These are phyloP conservation scores for Nymphalis urticae DNA, from an alignment of 2,888 invertebrate genomes.

Conservation along the genomic window DNA sequence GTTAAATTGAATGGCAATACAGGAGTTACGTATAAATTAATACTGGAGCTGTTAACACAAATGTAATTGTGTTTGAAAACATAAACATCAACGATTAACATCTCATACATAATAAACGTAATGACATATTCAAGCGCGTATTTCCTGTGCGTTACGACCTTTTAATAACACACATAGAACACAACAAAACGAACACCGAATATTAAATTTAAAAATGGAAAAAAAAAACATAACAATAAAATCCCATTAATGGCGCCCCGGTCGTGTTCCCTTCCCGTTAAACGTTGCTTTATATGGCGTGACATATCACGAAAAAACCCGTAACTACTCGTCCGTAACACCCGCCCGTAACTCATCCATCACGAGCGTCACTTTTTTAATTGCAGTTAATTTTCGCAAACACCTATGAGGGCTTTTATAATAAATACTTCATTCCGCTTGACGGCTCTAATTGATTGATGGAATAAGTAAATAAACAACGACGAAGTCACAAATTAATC, in stretches of 20 bases:
- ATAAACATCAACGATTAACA: conserved; percentile 3
- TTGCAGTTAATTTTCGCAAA: conserved; percentile 40
- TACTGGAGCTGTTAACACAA: background rate
- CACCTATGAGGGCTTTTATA: conserved; percentile 9
- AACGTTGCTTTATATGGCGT: conserved; percentile 25
- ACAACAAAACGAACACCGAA: background rate
- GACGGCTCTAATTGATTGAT: conserved; percentile 25
- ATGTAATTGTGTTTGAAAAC: background rate
- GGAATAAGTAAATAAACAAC: background rate
- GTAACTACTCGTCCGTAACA: conserved; percentile 10
- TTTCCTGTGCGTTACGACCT: background rate
- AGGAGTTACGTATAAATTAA: too few relatives aligned
- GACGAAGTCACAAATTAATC: background rate
- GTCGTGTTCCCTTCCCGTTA: conserved; percentile 13
- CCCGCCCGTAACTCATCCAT: conserved; percentile 34
- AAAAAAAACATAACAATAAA: background rate
- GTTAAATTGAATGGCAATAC: too few relatives aligned
- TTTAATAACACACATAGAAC: background rate
- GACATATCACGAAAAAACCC: conserved; percentile 30
- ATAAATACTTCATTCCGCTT: conserved; percentile 15
- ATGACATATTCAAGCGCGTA: background rate
- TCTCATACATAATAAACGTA: conserved; percentile 3
- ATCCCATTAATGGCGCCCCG: conserved; percentile 8
- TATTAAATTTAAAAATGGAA: background rate
- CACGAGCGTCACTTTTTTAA: conserved; percentile 38